These are phyloP conservation scores for Melopsittacus undulatus DNA, from an alignment of 2,797 vertebrate genomes.

Conservation along the genomic window DNA sequence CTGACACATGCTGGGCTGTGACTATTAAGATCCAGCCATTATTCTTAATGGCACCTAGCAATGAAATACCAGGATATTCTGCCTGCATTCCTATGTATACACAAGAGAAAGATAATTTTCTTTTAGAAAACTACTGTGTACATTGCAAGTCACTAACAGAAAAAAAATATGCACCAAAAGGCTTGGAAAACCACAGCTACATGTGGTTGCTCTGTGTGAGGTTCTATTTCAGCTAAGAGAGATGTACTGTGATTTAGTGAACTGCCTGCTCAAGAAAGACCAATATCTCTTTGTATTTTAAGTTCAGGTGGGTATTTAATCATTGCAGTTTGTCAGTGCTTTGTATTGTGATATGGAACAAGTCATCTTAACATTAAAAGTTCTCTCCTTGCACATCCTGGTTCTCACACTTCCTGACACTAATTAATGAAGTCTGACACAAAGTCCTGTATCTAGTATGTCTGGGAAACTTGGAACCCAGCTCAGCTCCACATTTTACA, in stretches of 20 bases:
- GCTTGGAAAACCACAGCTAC: background rate
- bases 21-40: background rate
- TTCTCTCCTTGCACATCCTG: background rate
- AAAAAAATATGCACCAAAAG: background rate
- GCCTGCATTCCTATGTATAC: background rate
- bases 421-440: background rate
- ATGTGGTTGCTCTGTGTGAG: background rate
- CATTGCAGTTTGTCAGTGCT: background rate
- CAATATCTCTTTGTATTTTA: background rate
- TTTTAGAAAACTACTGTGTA: background rate
- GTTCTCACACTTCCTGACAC: background rate
- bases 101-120: background rate
- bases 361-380: background rate
- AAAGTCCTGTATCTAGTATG: background rate
- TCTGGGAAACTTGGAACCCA: background rate
- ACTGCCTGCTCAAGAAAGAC: background rate
- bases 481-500: background rate
- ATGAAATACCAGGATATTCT: background rate
- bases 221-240: constrained; percentile 23
- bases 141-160: background rate
- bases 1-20: background rate
- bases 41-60: background rate
- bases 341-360: background rate
- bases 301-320: constrained; percentile 16
- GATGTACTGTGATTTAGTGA: constrained; percentile 28